Conservation (phyloP, 1,140 invertebrate species). For the Acromyrmex charruanus region DNA sequence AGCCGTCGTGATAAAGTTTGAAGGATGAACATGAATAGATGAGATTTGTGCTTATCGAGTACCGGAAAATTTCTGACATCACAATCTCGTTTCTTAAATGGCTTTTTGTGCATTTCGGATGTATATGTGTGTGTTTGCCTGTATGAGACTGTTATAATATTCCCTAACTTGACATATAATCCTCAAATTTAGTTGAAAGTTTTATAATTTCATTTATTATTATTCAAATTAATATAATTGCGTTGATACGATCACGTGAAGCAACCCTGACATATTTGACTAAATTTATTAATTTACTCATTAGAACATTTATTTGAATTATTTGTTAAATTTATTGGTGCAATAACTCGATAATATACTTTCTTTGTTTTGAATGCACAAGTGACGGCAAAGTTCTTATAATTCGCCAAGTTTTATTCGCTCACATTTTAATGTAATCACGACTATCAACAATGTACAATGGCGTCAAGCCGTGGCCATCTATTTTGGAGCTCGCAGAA, state of each 20-base stretch:
- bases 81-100: neutral
- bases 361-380: neutral
- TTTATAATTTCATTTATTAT: neutral
- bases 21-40: constrained; percentile 37
- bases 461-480: constrained; percentile 16
- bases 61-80: constrained; percentile 13
- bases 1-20: constrained; percentile 29
- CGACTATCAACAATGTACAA: constrained; percentile 19
- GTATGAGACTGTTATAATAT: neutral
- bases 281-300: neutral
- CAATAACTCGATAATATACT: neutral
- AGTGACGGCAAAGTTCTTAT: neutral
- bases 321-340: neutral
- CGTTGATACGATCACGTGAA: neutral
- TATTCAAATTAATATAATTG: neutral
- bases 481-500: constrained; percentile 32
- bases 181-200: neutral
- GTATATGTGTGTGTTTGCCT: neutral
- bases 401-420: constrained; percentile 7
- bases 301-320: too few relatives aligned
- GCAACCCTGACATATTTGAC: neutral
- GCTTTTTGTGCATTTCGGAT: neutral
- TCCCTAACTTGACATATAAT: neutral
- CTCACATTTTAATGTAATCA: constrained; percentile 18
- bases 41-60: constrained; percentile 9